These are phyloP conservation scores for Bombus ignitus DNA, from an alignment of 1,140 invertebrate species.

Conservation along the genomic window DNA sequence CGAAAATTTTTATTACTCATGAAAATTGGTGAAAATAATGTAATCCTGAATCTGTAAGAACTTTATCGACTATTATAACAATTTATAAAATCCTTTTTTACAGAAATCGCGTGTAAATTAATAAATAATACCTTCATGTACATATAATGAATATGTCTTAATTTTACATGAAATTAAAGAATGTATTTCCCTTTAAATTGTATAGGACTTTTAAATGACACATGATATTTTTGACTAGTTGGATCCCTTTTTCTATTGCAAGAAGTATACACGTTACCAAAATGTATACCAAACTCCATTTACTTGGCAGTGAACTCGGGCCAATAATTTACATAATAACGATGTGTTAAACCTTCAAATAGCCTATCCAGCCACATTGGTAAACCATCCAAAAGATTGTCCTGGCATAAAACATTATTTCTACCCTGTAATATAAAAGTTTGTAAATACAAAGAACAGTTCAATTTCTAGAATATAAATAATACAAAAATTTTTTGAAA, in stretches of 20 bases:
- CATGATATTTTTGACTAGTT: conserved; percentile 57
- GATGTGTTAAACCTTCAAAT: conserved; percentile 96
- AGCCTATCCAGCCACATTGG: conserved; percentile 98
- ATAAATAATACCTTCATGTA: conserved; percentile 38
- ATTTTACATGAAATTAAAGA: conserved; percentile 39
- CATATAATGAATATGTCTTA: conserved; percentile 58
- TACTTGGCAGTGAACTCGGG: conserved; percentile 92
- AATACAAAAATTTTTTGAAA: not conserved
- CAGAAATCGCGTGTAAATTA: conserved; percentile 48
- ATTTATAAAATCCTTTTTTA: conserved; percentile 38
- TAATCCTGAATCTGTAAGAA: conserved; percentile 48
- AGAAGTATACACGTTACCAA: conserved; percentile 36
- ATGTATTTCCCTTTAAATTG: conserved; percentile 37
- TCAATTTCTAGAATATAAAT: not conserved
- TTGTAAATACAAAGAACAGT: not conserved
- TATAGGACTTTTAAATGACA: conserved; percentile 41
- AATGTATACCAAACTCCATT: conserved; percentile 56
- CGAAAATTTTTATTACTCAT: conserved; percentile 34
- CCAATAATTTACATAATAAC: conserved; percentile 98
- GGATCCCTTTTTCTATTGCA: conserved; percentile 57
- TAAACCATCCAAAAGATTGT: conserved; percentile 94
- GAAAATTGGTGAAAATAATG: conserved; percentile 42
- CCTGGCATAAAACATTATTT: conserved; percentile 82
- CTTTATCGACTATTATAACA: conserved; percentile 21
- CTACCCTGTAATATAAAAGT: conserved; percentile 63